phyloP scores from a whole-genome alignment of 1,140 invertebrate species.

The Theocolax elegans region DNA sequence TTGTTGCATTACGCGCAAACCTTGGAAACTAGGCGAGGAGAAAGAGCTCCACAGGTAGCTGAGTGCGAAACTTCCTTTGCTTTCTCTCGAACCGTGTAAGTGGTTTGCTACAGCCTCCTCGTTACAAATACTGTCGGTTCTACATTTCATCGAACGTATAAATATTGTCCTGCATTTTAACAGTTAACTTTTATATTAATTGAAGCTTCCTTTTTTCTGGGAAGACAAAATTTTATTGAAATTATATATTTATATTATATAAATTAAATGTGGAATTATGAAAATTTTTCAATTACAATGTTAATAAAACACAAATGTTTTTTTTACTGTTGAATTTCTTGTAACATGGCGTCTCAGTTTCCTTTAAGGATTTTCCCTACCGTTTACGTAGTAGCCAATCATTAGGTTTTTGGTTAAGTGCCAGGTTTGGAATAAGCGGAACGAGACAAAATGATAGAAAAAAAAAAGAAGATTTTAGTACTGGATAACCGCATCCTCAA shows the following conservation, averaged over 20 bases:
- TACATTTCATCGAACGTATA: too few species aligned
- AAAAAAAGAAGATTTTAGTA: constrained; percentile 48
- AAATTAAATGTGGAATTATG: too few species aligned
- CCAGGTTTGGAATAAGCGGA: constrained; percentile 41
- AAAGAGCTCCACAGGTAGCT: constrained; percentile 45
- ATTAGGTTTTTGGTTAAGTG: constrained; percentile 61
- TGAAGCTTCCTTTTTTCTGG: too few species aligned
- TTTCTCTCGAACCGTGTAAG: background rate
- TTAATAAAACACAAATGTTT: too few species aligned
- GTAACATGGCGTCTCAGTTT: too few species aligned
- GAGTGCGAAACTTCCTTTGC: background rate
- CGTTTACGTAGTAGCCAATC: constrained; percentile 42
- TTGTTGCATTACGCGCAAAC: constrained; percentile 52
- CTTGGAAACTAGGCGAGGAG: constrained; percentile 56
- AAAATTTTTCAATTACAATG: too few species aligned
- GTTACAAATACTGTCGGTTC: too few species aligned
- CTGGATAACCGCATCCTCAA: constrained; percentile 54
- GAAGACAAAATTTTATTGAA: too few species aligned
- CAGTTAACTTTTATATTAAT: too few species aligned
- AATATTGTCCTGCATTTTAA: too few species aligned
- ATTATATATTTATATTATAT: too few species aligned
- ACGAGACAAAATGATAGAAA: background rate
- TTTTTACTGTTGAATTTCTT: too few species aligned
- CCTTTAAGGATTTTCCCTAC: background rate
- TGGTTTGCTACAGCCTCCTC: background rate